These are phyloP conservation scores for Aphrocallistes beatrix DNA, from an alignment of 37 sponge, comb jelly and placozoan species.

Conservation along the genomic window DNA sequence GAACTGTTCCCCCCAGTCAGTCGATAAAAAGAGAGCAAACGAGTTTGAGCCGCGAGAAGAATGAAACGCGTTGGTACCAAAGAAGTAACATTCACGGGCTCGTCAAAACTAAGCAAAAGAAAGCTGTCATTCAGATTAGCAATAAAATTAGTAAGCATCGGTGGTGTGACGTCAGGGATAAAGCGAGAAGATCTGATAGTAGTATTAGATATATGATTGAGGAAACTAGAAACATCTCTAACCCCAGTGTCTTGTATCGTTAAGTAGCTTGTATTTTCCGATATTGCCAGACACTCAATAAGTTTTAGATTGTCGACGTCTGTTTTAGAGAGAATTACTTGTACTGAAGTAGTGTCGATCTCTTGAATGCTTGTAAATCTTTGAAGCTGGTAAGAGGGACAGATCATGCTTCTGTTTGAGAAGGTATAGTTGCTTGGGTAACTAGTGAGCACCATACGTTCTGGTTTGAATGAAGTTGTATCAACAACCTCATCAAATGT, in stretches of 20 bases:
- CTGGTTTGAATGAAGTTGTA: conserved; percentile 31
- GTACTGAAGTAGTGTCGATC: conserved; percentile 34
- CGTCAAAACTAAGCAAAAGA: conserved; percentile 55
- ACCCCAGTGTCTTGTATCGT: conserved; percentile 27
- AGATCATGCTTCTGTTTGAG: no score
- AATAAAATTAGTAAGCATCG: conserved; percentile 32
- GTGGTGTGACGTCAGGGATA: conserved; percentile 50
- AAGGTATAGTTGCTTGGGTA: no score
- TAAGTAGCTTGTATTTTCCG: conserved; percentile 39
- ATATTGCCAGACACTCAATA: conserved; percentile 39
- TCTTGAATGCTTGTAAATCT: not conserved
- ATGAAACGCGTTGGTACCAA: conserved; percentile 30
- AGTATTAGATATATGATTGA: conserved; percentile 28
- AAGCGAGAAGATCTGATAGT: conserved; percentile 31
- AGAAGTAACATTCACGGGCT: conserved; percentile 54
- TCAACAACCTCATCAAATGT: conserved; percentile 80
- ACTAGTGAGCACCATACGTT: conserved; percentile 31
- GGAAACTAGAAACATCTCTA: conserved; percentile 37
- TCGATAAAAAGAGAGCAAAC: not conserved
- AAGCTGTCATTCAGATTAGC: conserved; percentile 43
- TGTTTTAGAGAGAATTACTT: conserved; percentile 21
- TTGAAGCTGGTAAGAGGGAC: not conserved
- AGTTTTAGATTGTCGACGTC: conserved; percentile 61
- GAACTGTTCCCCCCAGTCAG: conserved; percentile 49
- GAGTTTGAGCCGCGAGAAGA: conserved; percentile 20